Percentiles rank a stretch among this genome's conserved stretches.
Conservation (phyloP, 1,140 invertebrate genomes). For the Halictus rubicundus region DNA sequence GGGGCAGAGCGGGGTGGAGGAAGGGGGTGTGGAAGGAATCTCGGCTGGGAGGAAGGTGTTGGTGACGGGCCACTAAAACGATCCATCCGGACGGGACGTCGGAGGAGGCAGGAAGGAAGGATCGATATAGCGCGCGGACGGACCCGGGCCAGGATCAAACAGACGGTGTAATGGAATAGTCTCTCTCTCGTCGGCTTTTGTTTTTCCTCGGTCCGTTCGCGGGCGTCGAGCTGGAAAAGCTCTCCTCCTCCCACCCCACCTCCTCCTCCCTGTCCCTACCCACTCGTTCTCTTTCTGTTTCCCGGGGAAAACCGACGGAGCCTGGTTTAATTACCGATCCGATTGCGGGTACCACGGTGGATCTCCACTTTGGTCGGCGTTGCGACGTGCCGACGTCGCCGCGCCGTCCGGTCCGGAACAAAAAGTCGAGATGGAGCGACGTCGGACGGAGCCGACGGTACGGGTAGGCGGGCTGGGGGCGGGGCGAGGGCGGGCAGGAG, state of each 20-base stretch:
- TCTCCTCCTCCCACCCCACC: not conserved
- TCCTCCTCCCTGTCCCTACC: too few species aligned
- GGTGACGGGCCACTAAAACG: conserved; percentile 6
- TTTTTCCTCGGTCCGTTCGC: conserved; percentile 25
- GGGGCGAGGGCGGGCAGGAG: not conserved
- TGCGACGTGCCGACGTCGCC: conserved; percentile 30
- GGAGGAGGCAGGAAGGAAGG: not conserved
- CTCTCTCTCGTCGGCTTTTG: conserved; percentile 13
- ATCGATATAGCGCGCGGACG: conserved; percentile 39
- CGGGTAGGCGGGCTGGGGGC: not conserved
- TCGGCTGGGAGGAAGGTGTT: not conserved
- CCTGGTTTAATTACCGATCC: conserved; percentile 45
- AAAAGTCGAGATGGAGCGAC: conserved; percentile 32
- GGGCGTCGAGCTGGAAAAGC: conserved; percentile 35
- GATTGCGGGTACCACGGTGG: conserved; percentile 21
- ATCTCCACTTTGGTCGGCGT: conserved; percentile 11
- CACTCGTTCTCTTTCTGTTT: not conserved
- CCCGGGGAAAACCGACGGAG: conserved; percentile 7
- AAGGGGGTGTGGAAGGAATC: not conserved
- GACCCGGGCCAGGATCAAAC: conserved; percentile 27
- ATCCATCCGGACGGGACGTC: not conserved
- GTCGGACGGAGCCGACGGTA: not conserved
- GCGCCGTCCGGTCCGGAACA: not conserved
- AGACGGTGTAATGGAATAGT: conserved; percentile 42
- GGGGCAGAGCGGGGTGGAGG: too few species aligned